These are phyloP conservation scores for Datnioides undecimradiatus DNA, from an alignment of 2,113 vertebrate species.

Conservation along the genomic window DNA sequence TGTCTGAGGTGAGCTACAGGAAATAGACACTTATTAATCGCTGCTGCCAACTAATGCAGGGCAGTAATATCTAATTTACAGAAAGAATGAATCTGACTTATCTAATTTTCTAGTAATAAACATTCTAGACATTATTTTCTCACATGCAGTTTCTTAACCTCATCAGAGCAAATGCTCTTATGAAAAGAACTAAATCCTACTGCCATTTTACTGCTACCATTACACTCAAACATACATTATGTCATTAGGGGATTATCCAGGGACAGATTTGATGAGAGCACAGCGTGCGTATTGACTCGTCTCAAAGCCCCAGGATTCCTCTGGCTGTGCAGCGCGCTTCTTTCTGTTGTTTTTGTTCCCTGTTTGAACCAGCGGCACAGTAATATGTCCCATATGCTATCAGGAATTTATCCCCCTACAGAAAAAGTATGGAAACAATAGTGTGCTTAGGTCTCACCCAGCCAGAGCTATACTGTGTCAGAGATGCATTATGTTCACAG, in stretches of 20 bases:
- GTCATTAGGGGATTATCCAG: conserved; percentile 67
- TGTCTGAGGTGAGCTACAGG: not conserved
- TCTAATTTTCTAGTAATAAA: conserved; percentile 45
- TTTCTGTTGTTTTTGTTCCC: conserved; percentile 65
- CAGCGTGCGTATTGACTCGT: conserved; percentile 46
- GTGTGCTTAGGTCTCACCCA: conserved; percentile 49
- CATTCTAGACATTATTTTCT: conserved; percentile 36
- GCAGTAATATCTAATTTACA: conserved; percentile 28
- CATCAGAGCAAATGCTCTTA: conserved; percentile 49
- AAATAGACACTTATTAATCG: conserved; percentile 29
- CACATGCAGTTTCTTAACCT: conserved; percentile 33
- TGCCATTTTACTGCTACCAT: conserved; percentile 61
- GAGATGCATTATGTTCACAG: conserved; percentile 47
- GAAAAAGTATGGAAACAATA: conserved; percentile 75
- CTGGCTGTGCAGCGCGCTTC: conserved; percentile 35
- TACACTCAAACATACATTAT: conserved; percentile 69
- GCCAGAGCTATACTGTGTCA: conserved; percentile 49
- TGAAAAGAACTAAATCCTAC: conserved; percentile 66
- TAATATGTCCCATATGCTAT: conserved; percentile 78
- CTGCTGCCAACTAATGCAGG: not conserved
- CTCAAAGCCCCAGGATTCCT: conserved; percentile 61
- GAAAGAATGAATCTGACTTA: conserved; percentile 31
- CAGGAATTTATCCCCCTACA: conserved; percentile 60
- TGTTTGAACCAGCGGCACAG: conserved; percentile 64
- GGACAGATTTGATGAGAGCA: conserved; percentile 65